Evolutionary conservation across 2,113 vertebrate species (phyloP), one percentile per base, ranked within the genome.

Genomic region (Copsychus sechellarum): DNA sequence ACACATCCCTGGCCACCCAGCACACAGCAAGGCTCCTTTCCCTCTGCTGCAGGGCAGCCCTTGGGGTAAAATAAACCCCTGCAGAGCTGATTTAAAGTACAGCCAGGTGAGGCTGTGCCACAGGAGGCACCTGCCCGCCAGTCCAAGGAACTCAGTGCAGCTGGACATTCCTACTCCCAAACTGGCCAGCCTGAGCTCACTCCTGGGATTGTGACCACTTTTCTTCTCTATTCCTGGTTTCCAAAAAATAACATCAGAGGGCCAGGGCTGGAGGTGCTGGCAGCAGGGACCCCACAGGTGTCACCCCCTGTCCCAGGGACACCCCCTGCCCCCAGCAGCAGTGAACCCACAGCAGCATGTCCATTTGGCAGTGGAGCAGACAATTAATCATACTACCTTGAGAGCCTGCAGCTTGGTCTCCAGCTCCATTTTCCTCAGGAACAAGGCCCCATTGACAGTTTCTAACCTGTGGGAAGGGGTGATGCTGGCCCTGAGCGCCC

Each of bases 401-500:
- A 99, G 98, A 24, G 91, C 61, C 57, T 97, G 97, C 94, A 99
- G 96, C 89, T 96, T 99, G 97, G 98, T 98, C 97, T 99, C 98
- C 15, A 99, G 98, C 95, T 99, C 99, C 73, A 98, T 97, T 96
- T 98, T 98, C 97, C 98, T 98, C 93, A 97, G 84, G 47, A 99
- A 96, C 71, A 98, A 92, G 71, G 98, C 98, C 71, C 98, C 98
- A 31, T 98, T 99, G 77, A 99, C 90, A 1, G 98, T 99, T 97
- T 99, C 99, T 77, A 99, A 77, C 95, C 99, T 99, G 97, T 28
- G 76, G 71, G 84, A 66, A 8, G 25, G 47, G 69, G n/a, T 1
- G 8, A 11, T 5, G 62, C 18, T 48, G 74, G 40, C 56, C 42
- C 22, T 17, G 9, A 31, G 26, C 64, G 36, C 7, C 9, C 33